phyloP scores from a whole-genome alignment of 1,140 invertebrate species.

The Heliconius eleuchia region DNA sequence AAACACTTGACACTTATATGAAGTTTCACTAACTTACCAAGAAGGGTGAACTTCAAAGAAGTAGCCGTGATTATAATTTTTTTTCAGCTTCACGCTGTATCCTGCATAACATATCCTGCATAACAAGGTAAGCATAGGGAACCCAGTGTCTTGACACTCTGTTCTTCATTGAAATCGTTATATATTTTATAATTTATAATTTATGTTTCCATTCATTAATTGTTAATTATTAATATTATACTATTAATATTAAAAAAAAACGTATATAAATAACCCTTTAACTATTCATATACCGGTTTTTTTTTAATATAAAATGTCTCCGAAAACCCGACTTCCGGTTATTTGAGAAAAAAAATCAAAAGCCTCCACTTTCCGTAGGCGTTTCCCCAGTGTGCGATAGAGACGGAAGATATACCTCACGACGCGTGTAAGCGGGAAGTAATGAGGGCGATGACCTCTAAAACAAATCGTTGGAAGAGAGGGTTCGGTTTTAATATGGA shows the following conservation, averaged over 20 bases:
- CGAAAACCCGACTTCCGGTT: conserved; percentile 56
- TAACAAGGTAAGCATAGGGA: not conserved
- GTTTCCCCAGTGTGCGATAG: conserved; percentile 67
- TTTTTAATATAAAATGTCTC: conserved; percentile 32
- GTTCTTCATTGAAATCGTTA: not conserved
- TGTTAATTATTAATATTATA: too few relatives aligned
- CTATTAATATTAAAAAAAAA: too few relatives aligned
- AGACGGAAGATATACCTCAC: conserved; percentile 52
- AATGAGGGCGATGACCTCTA: conserved; percentile 76
- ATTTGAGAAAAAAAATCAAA: conserved; percentile 64
- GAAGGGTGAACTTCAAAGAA: conserved; percentile 18
- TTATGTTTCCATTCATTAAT: too few relatives aligned
- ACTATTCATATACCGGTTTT: not conserved
- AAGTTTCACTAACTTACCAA: not conserved
- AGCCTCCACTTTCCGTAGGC: conserved; percentile 66
- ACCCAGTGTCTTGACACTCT: not conserved
- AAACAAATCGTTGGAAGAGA: conserved; percentile 78
- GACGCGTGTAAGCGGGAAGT: conserved; percentile 57
- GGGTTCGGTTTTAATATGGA: conserved; percentile 76
- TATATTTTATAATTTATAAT: not conserved
- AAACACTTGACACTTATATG: conserved; percentile 1
- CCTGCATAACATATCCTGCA: not conserved
- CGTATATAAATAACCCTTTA: not conserved
- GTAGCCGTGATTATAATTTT: not conserved
- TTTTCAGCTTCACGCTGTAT: not conserved